Evolutionary conservation across 23 tunicate species (phyloP).

Genomic region (Diplosoma virens): DNA sequence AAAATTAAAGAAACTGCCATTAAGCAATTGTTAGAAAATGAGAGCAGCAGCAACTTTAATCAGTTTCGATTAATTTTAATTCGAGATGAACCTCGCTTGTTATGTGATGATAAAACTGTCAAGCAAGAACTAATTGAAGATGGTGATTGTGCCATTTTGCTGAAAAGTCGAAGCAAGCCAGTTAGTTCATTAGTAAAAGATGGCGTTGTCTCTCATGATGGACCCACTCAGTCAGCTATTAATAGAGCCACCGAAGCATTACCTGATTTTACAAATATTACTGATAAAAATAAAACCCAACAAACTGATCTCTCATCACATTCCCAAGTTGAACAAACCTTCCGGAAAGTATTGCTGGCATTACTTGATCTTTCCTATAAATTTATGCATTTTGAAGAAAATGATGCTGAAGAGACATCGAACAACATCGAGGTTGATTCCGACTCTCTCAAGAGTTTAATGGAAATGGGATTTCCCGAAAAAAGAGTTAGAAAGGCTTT

Average conservation of each 20-base stretch:
- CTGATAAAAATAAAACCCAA: neutral
- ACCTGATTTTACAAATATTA: constrained; percentile 4
- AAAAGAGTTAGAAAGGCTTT: constrained; percentile 52
- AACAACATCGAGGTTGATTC: neutral
- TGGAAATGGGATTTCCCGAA: constrained; percentile 87
- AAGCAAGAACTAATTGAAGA: constrained; percentile 53
- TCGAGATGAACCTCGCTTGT: constrained; percentile 14
- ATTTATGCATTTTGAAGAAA: constrained; percentile 81
- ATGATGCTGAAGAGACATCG: neutral
- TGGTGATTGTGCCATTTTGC: constrained; percentile 48
- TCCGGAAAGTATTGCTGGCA: constrained; percentile 75
- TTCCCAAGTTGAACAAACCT: constrained; percentile 74
- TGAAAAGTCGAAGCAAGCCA: constrained; percentile 34
- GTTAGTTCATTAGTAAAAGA: constrained; percentile 51
- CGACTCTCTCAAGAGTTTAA: constrained; percentile 9
- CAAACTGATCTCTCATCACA: constrained; percentile 21
- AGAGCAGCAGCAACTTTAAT: constrained; percentile 35
- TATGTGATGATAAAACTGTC: constrained; percentile 57
- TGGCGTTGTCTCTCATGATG: constrained; percentile 44
- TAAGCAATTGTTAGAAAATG: constrained; percentile 45
- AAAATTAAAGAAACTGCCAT: constrained; percentile 61
- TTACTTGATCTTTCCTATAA: constrained; percentile 88
- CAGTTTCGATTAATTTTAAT: constrained; percentile 50
- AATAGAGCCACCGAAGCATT: constrained; percentile 73
- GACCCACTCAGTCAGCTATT: constrained; percentile 52